Evolutionary conservation across 2,888 invertebrate species (phyloP).

Genomic region (Lutraria lutraria): DNA sequence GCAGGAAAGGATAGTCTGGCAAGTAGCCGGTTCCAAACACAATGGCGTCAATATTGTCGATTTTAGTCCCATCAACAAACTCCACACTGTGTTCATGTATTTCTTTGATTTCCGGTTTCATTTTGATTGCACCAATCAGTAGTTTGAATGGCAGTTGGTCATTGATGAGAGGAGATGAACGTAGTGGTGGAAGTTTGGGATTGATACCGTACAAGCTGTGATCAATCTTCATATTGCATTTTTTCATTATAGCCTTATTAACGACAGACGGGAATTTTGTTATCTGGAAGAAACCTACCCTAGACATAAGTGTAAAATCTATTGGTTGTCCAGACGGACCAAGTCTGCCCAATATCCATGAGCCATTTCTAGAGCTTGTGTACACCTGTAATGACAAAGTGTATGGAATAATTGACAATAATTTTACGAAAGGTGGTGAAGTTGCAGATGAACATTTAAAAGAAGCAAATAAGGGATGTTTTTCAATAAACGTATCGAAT

Average conservation of each 20-base stretch:
- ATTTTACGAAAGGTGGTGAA: too few species aligned
- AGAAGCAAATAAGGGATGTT: too few species aligned
- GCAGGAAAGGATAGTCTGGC: slow-evolving; percentile 87
- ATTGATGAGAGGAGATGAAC: slow-evolving; percentile 84
- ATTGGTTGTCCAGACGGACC: slow-evolving; percentile 38
- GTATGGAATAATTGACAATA: too few species aligned
- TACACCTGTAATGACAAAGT: slow-evolving; percentile 48
- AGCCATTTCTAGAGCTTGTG: slow-evolving; percentile 55
- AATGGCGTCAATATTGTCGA: slow-evolving; percentile 84
- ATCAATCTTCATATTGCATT: slow-evolving; percentile 83
- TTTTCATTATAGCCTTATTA: slow-evolving; percentile 29
- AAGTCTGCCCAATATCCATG: slow-evolving; percentile 53
- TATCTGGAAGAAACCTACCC: slow-evolving; percentile 39
- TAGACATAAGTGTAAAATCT: slow-evolving; percentile 39
- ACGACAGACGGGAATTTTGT: slow-evolving; percentile 51
- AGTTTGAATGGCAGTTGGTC: slow-evolving; percentile 86
- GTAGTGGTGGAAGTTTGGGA: slow-evolving; percentile 80
- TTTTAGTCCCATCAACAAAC: slow-evolving; percentile 82
- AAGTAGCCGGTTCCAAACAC: slow-evolving; percentile 86
- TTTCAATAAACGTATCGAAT: too few species aligned
- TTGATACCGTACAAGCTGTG: slow-evolving; percentile 86
- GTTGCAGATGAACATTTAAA: too few species aligned
- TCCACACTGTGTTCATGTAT: slow-evolving; percentile 80
- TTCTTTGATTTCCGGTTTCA: slow-evolving; percentile 81
- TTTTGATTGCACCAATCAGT: slow-evolving; percentile 84